Conservation (phyloP, 35 echinoderm and acorn worm genomes). For the Heliocidaris tuberculata region DNA sequence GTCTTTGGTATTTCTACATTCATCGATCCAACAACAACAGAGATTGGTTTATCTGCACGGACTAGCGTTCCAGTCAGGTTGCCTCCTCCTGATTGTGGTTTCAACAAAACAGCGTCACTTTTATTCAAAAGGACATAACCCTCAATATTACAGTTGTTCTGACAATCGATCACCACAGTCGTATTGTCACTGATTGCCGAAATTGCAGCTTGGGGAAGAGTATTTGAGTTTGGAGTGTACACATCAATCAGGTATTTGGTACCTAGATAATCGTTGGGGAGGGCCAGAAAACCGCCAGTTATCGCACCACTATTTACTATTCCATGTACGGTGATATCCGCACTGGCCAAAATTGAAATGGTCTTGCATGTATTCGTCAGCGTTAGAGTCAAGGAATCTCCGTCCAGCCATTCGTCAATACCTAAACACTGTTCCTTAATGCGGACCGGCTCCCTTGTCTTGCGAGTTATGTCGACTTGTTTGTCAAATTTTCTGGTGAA, state of each 20-base stretch:
- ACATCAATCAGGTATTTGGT: neutral
- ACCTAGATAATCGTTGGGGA: neutral
- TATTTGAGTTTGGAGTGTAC: neutral
- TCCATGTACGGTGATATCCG: neutral
- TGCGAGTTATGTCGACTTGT: neutral
- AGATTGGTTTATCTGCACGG: neutral
- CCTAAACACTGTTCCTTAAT: neutral
- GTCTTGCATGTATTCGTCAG: neutral
- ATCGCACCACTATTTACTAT: neutral
- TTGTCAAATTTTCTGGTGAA: neutral
- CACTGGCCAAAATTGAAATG: neutral
- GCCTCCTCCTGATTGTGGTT: neutral
- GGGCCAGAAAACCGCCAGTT: neutral
- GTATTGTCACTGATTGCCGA: constrained; percentile 3
- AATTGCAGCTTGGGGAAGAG: neutral
- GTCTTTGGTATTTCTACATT: neutral
- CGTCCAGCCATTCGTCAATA: too few species aligned
- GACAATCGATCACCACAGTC: neutral
- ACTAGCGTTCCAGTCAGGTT: neutral
- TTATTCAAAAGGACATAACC: neutral
- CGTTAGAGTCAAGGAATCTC: too few species aligned
- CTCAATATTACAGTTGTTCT: neutral
- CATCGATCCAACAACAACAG: neutral
- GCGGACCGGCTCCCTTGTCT: neutral
- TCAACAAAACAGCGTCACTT: neutral